Evolutionary conservation across 2,113 vertebrate genomes (phyloP).

Genomic region (Varanus salvator): DNA sequence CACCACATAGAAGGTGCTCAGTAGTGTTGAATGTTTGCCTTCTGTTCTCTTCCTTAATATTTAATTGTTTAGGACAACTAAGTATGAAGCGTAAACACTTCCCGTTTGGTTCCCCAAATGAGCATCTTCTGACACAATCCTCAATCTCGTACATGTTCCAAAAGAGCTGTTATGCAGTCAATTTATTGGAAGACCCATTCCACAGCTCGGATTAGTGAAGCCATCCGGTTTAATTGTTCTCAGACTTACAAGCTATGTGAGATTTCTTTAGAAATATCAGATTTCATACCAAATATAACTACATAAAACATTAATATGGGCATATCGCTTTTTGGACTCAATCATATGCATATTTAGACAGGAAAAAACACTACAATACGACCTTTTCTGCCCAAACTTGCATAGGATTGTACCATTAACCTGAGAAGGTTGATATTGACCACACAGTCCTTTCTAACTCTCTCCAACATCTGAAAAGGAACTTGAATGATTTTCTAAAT

Average conservation of each 20-base stretch:
- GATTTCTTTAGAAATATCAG: background rate
- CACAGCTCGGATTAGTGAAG: background rate
- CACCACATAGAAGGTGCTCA: slow-evolving; percentile 4
- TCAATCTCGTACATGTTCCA: background rate
- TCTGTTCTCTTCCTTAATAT: slow-evolving; percentile 19
- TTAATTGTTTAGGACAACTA: slow-evolving; percentile 42
- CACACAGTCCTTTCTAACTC: background rate
- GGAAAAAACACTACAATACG: no score
- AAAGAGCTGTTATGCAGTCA: background rate
- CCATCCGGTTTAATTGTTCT: background rate
- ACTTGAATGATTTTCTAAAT: slow-evolving; percentile 10
- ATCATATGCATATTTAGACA: no score
- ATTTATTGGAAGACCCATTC: background rate
- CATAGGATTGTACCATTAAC: background rate
- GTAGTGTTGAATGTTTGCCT: background rate
- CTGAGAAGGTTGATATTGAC: background rate
- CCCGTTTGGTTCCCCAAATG: slow-evolving; percentile 15
- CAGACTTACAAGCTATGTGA: background rate
- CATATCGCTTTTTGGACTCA: background rate
- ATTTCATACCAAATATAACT: background rate
- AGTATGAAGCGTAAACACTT: slow-evolving; percentile 23
- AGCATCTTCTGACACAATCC: background rate
- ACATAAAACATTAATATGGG: background rate
- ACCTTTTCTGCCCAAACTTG: no score
- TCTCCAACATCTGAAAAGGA: slow-evolving; percentile 9